Evolutionary conservation across 2,888 invertebrate species (phyloP).

Genomic region (Halictus ligatus): DNA sequence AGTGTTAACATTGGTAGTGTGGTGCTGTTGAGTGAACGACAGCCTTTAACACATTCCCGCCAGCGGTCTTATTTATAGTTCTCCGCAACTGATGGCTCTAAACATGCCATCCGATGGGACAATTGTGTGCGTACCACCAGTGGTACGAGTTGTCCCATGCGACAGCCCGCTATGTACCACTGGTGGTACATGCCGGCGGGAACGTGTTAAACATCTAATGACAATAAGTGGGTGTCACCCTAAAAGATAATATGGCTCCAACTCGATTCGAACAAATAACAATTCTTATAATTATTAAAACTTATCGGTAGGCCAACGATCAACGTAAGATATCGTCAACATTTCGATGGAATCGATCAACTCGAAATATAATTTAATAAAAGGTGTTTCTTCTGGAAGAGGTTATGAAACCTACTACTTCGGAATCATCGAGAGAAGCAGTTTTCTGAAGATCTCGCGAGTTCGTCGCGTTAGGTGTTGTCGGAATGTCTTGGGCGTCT

Average conservation of each 20-base stretch:
- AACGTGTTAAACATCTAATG: background rate
- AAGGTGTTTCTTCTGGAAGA: background rate
- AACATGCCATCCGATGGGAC: too few relatives aligned
- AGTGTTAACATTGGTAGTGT: too few relatives aligned
- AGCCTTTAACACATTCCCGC: too few relatives aligned
- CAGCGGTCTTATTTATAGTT: too few relatives aligned
- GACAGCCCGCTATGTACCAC: too few relatives aligned
- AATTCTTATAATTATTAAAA: background rate
- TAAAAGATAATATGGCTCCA: background rate
- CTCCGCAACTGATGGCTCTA: too few relatives aligned
- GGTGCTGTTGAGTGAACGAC: too few relatives aligned
- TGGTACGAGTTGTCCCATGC: too few relatives aligned
- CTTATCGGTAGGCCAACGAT: background rate
- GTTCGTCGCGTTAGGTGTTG: constrained; percentile 52
- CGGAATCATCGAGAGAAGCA: constrained; percentile 67
- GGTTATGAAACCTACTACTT: constrained; percentile 70
- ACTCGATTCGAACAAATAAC: background rate
- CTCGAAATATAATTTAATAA: background rate
- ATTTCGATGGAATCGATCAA: background rate
- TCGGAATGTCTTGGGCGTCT: constrained; percentile 84
- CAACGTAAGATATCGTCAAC: too few relatives aligned
- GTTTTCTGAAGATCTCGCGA: constrained; percentile 61
- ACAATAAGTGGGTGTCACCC: background rate
- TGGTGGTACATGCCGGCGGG: too few relatives aligned
- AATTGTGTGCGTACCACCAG: too few relatives aligned